phyloP scores from a whole-genome alignment of 2,797 vertebrate species.

The Gallinago solitaria region DNA sequence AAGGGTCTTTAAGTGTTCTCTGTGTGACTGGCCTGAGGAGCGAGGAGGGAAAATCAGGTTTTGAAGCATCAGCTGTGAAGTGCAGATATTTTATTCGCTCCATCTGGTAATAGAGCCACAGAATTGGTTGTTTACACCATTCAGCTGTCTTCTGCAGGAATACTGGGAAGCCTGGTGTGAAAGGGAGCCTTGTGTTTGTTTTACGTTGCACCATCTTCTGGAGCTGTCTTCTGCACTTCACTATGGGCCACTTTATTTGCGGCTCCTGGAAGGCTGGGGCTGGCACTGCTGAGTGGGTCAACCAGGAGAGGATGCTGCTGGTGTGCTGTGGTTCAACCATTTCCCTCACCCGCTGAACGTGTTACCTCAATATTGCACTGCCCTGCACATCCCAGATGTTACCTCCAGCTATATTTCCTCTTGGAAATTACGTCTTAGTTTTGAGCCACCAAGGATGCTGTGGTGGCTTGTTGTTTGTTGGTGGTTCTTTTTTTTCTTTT shows the following conservation, averaged over 20 bases:
- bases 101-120: not conserved
- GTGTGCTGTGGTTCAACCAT: not conserved
- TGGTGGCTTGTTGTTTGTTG: not conserved
- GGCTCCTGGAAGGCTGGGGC: not conserved
- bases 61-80: not conserved
- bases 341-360: not conserved
- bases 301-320: constrained; percentile 32
- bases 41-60: not conserved
- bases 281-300: not conserved
- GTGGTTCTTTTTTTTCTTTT: not conserved
- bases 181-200: not conserved
- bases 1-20: not conserved
- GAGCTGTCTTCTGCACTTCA: not conserved
- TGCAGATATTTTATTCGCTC: not conserved
- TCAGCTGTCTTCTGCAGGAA: not conserved
- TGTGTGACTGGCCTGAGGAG: not conserved
- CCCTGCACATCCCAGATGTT: not conserved
- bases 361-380: not conserved
- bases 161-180: not conserved
- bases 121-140: accelerated
- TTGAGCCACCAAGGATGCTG: not conserved
- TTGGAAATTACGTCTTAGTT: not conserved
- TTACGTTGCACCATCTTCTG: not conserved
- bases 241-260: not conserved
- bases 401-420: not conserved